Base-by-base conservation (phyloP, 2,113 vertebrate genomes). In the Meles meles region DNA sequence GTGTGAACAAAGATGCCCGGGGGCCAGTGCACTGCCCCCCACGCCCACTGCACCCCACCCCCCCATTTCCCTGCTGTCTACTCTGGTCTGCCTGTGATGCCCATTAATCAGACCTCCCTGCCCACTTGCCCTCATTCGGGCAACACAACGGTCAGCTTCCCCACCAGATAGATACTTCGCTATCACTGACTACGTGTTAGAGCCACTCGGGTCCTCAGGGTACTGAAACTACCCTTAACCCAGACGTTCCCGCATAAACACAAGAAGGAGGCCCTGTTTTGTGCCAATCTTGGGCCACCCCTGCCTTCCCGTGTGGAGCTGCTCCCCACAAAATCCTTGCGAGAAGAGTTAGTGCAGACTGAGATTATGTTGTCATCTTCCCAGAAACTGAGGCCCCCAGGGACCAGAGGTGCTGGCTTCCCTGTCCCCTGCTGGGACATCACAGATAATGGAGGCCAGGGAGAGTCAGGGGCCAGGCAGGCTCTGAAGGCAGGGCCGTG, bases 401-500 rank as follows among this genome's bases (percentile, higher is more conserved):
- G 34, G 23, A 17, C 27, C 7, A 7, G 1, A 4, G 0, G 5
- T 29, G 4, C 67, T 17, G 23, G 39, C 39, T 5, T 42, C 15
- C 6, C 65, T 65, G 55, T 34, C 34, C 69, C 21, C 44, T 8
- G 0, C 47, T 29, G 37, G 37, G 31, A 42, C 65, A 9, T 0
- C 17, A 0, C 20, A 1, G 17, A 25, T 8, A 29, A 20, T 39
- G 44, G 34, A 79, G 61, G 15, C 37, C 49, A 27, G 25, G 12
- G 0, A 44, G 65, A 31, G 9, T 27, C 0, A 0, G 29, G 67
- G 21, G 6, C 5, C 1, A 0, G 11, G 7, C 3, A 4, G 47
- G 17, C 72, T 81, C 6, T 0, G 9, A 71, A 47, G 37, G 7
- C 65, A 37, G 6, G 55, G 29, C 59, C 0, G 4, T 0, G 31